phyloP scores from a whole-genome alignment of 2,888 invertebrate species.

The Leucophora obtusa region DNA sequence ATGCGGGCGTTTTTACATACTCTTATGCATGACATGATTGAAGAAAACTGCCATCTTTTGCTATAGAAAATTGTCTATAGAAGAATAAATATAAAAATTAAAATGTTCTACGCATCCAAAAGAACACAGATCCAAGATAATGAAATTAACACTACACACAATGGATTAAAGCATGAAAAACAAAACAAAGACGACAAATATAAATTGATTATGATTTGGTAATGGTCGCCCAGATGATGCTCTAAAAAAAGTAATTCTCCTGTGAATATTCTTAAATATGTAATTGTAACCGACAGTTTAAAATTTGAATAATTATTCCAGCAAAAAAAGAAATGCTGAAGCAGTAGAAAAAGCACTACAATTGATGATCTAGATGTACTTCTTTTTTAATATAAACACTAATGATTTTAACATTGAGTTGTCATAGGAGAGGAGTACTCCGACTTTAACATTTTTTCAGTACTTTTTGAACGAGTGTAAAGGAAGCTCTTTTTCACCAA shows the following conservation, averaged over 20 bases:
- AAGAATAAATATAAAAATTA: slow-evolving; percentile 42
- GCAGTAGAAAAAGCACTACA: too few species aligned
- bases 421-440: too few species aligned
- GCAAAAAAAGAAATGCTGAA: too few species aligned
- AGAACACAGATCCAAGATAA: slow-evolving; percentile 42
- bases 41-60: slow-evolving; percentile 23
- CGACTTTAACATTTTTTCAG: too few species aligned
- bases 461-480: too few species aligned
- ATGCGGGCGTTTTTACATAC: slow-evolving; percentile 50
- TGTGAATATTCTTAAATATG: too few species aligned
- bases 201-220: not conserved
- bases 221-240: not conserved
- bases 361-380: too few species aligned
- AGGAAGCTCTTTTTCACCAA: too few species aligned
- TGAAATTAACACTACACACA: slow-evolving; percentile 46
- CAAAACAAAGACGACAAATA: not conserved
- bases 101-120: slow-evolving; percentile 56
- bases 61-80: not conserved
- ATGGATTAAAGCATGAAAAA: not conserved
- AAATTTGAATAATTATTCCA: too few species aligned
- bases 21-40: slow-evolving; percentile 24
- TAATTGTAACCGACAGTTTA: too few species aligned
- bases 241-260: not conserved
- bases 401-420: too few species aligned
- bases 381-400: too few species aligned